A percentile compares a stretch with the other conserved stretches of the same genome.
Conservation (phyloP, 2,888 invertebrate genomes). For the Pollenia labialis region DNA sequence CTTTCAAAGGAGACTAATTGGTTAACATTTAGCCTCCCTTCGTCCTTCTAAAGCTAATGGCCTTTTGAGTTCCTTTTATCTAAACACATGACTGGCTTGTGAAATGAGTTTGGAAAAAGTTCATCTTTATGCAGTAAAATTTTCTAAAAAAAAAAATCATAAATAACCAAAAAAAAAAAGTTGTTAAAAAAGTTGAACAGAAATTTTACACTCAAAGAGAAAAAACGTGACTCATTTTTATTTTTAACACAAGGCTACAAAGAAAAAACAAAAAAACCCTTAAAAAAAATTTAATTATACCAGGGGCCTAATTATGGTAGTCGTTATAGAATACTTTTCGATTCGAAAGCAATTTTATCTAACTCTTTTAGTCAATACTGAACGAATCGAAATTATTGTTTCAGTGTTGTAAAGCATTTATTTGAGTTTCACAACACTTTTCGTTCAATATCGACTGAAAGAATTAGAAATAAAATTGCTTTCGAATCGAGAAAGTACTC, state of each 20-base stretch:
- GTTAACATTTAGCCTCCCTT: background rate
- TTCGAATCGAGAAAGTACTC: no score
- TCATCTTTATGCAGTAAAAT: background rate
- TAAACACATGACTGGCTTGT: slow-evolving; percentile 29
- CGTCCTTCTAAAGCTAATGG: background rate
- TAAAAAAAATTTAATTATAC: no score
- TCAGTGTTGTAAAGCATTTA: no score
- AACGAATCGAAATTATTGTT: no score
- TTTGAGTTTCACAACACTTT: no score
- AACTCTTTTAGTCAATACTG: no score
- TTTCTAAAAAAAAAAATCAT: background rate
- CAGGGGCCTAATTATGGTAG: no score
- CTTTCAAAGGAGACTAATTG: slow-evolving; percentile 12
- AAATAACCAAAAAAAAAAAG: slow-evolving; percentile 17
- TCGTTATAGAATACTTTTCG: no score
- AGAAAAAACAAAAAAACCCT: background rate
- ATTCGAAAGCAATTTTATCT: no score
- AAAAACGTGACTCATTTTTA: slow-evolving; percentile 24
- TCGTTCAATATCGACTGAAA: no score
- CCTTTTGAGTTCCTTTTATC: background rate
- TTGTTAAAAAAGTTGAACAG: slow-evolving; percentile 22
- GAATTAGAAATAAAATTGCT: no score
- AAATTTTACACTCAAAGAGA: slow-evolving; percentile 34
- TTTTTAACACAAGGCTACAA: background rate
- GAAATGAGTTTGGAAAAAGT: slow-evolving; percentile 24